Percentiles rank a stretch among this genome's conserved stretches.
phyloP scores from a whole-genome alignment of 1,140 invertebrate genomes.

The Scylla paramamosain region DNA sequence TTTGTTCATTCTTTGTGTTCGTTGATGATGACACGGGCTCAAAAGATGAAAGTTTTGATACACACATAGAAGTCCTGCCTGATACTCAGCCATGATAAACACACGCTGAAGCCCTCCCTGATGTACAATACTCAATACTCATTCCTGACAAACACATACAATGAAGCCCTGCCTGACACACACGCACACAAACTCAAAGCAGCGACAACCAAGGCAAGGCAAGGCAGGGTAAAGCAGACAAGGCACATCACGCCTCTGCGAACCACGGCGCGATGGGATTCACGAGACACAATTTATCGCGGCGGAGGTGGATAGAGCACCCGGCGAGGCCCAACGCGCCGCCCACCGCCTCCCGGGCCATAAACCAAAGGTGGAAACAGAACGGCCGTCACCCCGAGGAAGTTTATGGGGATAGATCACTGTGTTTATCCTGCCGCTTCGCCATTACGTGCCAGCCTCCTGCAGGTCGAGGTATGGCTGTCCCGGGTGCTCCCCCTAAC shows the following conservation, averaged over 20 bases:
- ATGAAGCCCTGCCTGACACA: too few species aligned
- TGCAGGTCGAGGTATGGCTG: not conserved
- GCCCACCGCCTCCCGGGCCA: not conserved
- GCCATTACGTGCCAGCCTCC: not conserved
- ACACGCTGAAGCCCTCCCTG: too few species aligned
- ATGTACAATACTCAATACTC: too few species aligned
- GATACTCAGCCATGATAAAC: too few species aligned
- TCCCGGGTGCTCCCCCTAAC: not conserved
- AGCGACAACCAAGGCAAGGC: too few species aligned
- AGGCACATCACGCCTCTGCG: not conserved
- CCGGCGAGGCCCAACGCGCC: not conserved
- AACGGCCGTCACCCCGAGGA: not conserved
- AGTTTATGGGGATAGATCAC: constrained; percentile 21
- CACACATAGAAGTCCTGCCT: too few species aligned
- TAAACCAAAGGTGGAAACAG: constrained; percentile 13
- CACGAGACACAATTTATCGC: not conserved
- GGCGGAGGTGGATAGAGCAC: not conserved
- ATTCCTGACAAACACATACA: too few species aligned
- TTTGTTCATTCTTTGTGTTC: too few species aligned
- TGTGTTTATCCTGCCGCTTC: not conserved
- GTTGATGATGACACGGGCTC: too few species aligned
- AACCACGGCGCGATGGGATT: not conserved
- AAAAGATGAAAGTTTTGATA: too few species aligned
- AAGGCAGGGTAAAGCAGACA: too few species aligned
- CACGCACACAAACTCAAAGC: too few species aligned